These are phyloP conservation scores for Tyrophagus putrescentiae DNA, from an alignment of 1,140 invertebrate species.

Conservation along the genomic window DNA sequence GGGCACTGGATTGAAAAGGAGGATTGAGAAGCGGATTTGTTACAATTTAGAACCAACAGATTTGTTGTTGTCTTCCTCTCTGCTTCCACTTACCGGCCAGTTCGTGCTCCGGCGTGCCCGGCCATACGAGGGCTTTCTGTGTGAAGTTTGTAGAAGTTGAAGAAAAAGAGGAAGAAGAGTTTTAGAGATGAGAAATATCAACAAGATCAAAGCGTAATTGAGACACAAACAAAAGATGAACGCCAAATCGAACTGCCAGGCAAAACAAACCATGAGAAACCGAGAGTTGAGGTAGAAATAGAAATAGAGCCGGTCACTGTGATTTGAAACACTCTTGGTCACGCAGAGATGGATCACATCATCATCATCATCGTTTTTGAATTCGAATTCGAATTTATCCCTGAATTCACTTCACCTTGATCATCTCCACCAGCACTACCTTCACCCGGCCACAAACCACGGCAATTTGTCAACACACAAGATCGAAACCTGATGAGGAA, in stretches of 20 bases:
- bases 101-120: constrained; percentile 2
- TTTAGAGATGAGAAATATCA: background rate
- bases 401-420: no score
- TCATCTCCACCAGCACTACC: background rate
- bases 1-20: background rate
- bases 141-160: background rate
- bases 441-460: no score
- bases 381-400: constrained; percentile 7
- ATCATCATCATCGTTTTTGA: background rate
- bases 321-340: no score
- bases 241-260: background rate
- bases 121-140: constrained; percentile 11
- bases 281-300: background rate
- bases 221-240: background rate
- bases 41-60: no score
- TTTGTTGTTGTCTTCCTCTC: background rate
- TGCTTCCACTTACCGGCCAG: constrained; percentile 6
- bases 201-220: background rate
- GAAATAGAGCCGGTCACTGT: background rate
- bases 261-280: background rate
- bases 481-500: no score
- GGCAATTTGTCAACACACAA: no score
- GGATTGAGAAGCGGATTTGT: background rate
- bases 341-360: background rate
- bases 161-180: background rate